Percentiles rank a stretch among this genome's conserved stretches.
Conservation (phyloP, 2,113 vertebrate species). For the Chaetodon auriga region DNA sequence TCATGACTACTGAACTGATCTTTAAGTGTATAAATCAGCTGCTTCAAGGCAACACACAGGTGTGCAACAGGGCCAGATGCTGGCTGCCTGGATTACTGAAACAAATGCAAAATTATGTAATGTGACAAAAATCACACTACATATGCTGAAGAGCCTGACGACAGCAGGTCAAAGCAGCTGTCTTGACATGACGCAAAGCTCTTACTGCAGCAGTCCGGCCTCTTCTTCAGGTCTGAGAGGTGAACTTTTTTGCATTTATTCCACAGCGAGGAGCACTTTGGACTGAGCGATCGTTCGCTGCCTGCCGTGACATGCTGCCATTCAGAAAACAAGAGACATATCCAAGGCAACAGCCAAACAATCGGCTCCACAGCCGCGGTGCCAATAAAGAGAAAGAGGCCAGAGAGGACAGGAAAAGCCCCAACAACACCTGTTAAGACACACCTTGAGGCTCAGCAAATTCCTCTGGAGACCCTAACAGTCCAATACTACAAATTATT, state of each 20-base stretch:
- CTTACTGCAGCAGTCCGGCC: constrained; percentile 6
- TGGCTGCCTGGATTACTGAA: neutral
- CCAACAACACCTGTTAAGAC: constrained; percentile 78
- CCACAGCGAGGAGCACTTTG: constrained; percentile 54
- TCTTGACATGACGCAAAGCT: constrained; percentile 20
- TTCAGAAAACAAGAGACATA: constrained; percentile 76
- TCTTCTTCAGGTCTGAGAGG: constrained; percentile 19
- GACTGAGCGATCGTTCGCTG: constrained; percentile 63
- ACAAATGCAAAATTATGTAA: too few relatives aligned
- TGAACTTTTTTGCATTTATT: constrained; percentile 20
- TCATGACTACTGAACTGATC: neutral
- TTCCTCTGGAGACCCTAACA: constrained; percentile 61
- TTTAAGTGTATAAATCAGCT: neutral
- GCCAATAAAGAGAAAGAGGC: constrained; percentile 68
- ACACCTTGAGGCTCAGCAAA: constrained; percentile 70
- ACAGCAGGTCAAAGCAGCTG: too few relatives aligned
- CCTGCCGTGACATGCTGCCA: constrained; percentile 78
- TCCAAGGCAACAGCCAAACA: constrained; percentile 80
- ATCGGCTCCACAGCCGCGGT: constrained; percentile 61
- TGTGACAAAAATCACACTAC: too few relatives aligned
- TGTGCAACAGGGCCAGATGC: neutral
- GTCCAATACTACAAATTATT: constrained; percentile 49
- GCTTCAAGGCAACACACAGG: neutral
- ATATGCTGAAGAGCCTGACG: too few relatives aligned
- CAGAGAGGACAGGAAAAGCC: constrained; percentile 68